A percentile compares a stretch with the other conserved stretches of the same genome.
phyloP scores from a whole-genome alignment of 2,113 vertebrate species.

The Embiotoca jacksoni region DNA sequence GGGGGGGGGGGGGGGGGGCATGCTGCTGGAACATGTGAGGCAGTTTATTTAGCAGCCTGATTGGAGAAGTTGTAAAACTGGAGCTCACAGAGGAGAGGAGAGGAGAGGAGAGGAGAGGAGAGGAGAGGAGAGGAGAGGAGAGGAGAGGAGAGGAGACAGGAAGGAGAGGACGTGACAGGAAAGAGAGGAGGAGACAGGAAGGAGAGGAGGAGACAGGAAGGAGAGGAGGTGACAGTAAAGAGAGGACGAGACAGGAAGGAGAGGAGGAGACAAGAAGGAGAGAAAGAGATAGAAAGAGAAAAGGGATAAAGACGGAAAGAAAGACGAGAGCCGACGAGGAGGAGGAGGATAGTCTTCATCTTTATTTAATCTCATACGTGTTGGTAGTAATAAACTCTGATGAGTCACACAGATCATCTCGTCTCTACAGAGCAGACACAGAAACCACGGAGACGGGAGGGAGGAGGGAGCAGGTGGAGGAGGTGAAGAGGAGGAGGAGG shows the following conservation, averaged over 20 bases:
- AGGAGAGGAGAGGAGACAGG: not conserved
- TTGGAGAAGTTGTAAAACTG: conserved; percentile 4
- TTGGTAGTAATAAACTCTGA: conserved; percentile 27
- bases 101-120: not conserved
- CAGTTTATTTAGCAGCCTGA: conserved; percentile 11
- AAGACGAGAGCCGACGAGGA: not conserved
- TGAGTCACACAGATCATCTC: conserved; percentile 59
- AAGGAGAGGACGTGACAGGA: no score
- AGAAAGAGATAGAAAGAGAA: no score
- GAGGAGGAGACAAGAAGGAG: no score
- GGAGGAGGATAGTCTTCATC: conserved; percentile 18
- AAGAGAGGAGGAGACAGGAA: not conserved
- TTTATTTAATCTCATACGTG: conserved; percentile 46
- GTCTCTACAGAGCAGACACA: conserved; percentile 17
- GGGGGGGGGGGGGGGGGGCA: not conserved
- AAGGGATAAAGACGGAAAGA: conserved; percentile 29
- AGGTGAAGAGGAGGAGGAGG: not conserved
- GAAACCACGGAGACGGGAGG: not conserved
- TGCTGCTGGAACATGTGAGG: not conserved
- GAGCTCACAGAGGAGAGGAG: conserved; percentile 15
- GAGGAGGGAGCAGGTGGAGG: not conserved
- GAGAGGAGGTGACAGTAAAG: not conserved
- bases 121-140: not conserved
- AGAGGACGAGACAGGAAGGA: not conserved
- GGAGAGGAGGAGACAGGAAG: not conserved